These are phyloP conservation scores for Drosophila demipolita DNA, from an alignment of 2,888 invertebrate genomes.

Conservation along the genomic window DNA sequence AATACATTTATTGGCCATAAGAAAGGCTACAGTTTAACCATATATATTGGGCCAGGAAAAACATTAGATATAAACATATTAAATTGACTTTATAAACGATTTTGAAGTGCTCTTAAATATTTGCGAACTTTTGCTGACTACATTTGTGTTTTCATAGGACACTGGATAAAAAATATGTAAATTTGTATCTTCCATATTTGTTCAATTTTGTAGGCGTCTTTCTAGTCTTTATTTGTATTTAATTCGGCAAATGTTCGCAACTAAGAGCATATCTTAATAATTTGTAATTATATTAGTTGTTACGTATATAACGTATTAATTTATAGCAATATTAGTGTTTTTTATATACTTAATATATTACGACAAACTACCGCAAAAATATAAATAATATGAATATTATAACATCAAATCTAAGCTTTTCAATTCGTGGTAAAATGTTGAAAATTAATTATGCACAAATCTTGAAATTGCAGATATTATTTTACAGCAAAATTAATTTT, in stretches of 20 bases:
- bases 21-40: constrained; percentile 6
- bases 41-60: constrained; percentile 61
- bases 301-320: constrained; percentile 43
- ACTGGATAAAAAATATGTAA: constrained; percentile 36
- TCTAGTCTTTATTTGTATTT: constrained; percentile 42
- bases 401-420: constrained; percentile 32
- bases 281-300: constrained; percentile 11
- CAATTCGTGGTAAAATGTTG: constrained; percentile 48
- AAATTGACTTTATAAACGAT: constrained; percentile 25
- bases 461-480: not conserved
- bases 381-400: constrained; percentile 11
- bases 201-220: constrained; percentile 16
- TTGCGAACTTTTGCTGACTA: constrained; percentile 17
- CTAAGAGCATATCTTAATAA: constrained; percentile 10
- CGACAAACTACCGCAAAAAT: constrained; percentile 26
- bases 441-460: constrained; percentile 37
- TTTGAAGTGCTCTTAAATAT: constrained; percentile 14
- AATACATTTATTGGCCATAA: constrained; percentile 9
- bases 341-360: constrained; percentile 36
- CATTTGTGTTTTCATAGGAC: not conserved
- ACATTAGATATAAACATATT: not conserved
- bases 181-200: not conserved
- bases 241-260: constrained; percentile 18
- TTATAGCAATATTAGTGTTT: constrained; percentile 57
- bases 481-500: not conserved